Evolutionary conservation across 2,888 invertebrate genomes (phyloP).

Genomic region (Chrysopilus asiliformis): DNA sequence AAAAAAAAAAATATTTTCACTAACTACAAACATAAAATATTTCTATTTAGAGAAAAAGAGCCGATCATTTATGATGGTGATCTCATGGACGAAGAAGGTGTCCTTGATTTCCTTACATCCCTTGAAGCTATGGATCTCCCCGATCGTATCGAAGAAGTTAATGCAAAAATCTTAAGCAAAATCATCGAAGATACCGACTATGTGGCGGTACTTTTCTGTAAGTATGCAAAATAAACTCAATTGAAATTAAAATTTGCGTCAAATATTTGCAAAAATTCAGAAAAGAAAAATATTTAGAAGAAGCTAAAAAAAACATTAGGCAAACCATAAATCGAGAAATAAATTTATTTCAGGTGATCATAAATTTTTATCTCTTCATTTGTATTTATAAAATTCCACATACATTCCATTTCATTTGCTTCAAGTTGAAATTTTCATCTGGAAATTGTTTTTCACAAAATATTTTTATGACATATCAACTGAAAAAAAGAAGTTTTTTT

Average conservation of each 20-base stretch:
- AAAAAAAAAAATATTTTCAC: too few species aligned
- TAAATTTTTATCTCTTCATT: too few species aligned
- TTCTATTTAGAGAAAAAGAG: conserved; percentile 71
- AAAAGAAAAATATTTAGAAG: not conserved
- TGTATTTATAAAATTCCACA: too few species aligned
- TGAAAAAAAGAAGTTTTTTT: too few species aligned
- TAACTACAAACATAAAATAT: too few species aligned
- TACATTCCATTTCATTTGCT: too few species aligned
- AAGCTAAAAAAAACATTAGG: not conserved
- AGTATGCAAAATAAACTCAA: conserved; percentile 43
- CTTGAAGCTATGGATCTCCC: conserved; percentile 90
- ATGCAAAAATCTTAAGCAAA: conserved; percentile 75
- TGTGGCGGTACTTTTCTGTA: conserved; percentile 88
- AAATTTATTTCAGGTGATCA: too few species aligned
- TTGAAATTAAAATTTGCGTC: not conserved
- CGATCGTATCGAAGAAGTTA: conserved; percentile 90
- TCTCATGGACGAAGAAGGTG: conserved; percentile 88
- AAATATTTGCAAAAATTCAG: not conserved
- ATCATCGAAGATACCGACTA: conserved; percentile 85
- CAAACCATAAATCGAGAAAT: too few species aligned
- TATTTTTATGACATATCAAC: too few species aligned
- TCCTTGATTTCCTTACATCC: conserved; percentile 85
- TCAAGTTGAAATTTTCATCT: too few species aligned
- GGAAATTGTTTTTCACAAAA: too few species aligned
- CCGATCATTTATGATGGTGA: conserved; percentile 95